Percentiles rank a stretch among this genome's conserved stretches.
Conservation (phyloP, 1,140 invertebrate genomes). For the Melipona quadrifasciata region DNA sequence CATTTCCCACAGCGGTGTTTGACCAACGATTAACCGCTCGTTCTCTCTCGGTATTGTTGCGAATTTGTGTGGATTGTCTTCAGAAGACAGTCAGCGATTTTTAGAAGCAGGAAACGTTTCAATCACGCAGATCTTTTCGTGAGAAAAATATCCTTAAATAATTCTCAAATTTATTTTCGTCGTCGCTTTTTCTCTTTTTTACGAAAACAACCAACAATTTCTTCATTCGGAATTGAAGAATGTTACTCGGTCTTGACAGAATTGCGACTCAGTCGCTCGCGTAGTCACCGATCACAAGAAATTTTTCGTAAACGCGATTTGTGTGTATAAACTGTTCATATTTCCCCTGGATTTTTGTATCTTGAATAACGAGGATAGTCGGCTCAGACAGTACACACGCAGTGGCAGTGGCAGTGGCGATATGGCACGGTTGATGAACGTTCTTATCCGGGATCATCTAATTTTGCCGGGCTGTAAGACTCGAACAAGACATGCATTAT, state of each 20-base stretch:
- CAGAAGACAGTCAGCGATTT: background rate
- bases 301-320: background rate
- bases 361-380: conserved; percentile 5
- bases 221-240: background rate
- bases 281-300: background rate
- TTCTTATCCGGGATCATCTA: conserved; percentile 58
- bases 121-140: background rate
- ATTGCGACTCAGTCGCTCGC: too few species aligned
- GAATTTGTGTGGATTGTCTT: background rate
- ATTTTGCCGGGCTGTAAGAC: conserved; percentile 40
- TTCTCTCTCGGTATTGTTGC: too few species aligned
- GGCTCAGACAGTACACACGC: conserved; percentile 35
- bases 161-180: background rate
- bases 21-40: background rate
- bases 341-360: conserved; percentile 21
- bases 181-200: background rate
- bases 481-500: conserved; percentile 61
- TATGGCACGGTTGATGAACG: conserved; percentile 56
- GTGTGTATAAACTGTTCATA: background rate
- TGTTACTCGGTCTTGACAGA: too few species aligned
- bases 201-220: too few species aligned
- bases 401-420: conserved; percentile 14
- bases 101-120: background rate
- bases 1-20: background rate
- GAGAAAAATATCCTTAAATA: background rate